Base-by-base conservation (phyloP, 1,140 invertebrate genomes). In the Phymorhynchus buccinoides region DNA sequence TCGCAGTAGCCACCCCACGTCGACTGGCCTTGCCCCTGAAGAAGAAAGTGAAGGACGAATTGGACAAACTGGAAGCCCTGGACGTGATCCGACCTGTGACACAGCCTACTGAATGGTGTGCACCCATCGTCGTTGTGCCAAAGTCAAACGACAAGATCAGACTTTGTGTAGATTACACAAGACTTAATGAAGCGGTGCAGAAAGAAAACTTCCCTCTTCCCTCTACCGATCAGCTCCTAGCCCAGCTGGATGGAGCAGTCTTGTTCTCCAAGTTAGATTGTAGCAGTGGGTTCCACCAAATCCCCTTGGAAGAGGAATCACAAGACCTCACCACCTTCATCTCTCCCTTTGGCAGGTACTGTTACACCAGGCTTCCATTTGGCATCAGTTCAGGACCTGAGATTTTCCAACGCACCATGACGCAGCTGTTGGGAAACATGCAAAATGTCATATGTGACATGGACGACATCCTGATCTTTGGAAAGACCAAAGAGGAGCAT, bases 301-400 rank as follows among this genome's bases (percentile, higher is more conserved):
- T 89, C 27, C 80, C 41, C 12, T 48, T 86, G 3, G 81, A 83
- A 12, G n/a, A 80, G 62, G 35, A 87, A 44, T 71, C 75, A 52
- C 68, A 73, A 30, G 44, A 84, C n/a, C 68, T 88, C 1, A 88
- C 87, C 30, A 86, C 87, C 0, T 89, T 88, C 79, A 88, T 89
- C 37, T 87, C 86, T 3, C 93, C 93, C 14, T 94, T 93, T 91
- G 94, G 91, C 18, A 79, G 90, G 39, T 93, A 87, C 81, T 87
- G 88, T 68, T 92, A 91, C 86, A 86, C 87, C 62, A 87, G 93
- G 48, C 81, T 94, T 32, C 93, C 93, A 14, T 94, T 94, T 88
- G 93, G 93, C 6, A 88, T 94, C 7, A 80, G 83, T 18, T 82
- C 71, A 18, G 86, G 75, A 22, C 80, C 85, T n/a, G 87, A 88